phyloP scores from a whole-genome alignment of 1,140 invertebrate genomes.

The Saccostrea echinata region DNA sequence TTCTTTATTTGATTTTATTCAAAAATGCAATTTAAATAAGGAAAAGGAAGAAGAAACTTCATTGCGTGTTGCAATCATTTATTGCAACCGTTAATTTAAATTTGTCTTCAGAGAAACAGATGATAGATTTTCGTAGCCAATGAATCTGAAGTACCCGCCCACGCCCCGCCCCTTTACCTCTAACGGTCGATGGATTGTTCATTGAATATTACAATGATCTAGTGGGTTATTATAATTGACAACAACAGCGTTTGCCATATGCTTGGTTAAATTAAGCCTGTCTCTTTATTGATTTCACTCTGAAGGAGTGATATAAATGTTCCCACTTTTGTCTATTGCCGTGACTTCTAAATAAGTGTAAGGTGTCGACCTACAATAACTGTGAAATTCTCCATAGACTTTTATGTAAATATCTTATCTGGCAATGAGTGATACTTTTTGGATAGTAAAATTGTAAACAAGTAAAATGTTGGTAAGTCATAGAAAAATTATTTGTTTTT shows the following conservation, averaged over 20 bases:
- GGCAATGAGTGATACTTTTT: background rate
- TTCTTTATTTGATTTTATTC: conserved; percentile 7
- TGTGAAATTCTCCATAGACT: background rate
- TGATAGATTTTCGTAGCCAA: background rate
- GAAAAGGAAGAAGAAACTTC: background rate
- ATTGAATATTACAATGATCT: conserved; percentile 36
- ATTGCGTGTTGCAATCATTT: background rate
- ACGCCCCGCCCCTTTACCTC: background rate
- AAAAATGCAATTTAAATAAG: background rate
- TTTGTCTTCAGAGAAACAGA: background rate
- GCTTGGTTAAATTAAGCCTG: conserved; percentile 23
- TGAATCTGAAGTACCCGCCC: background rate
- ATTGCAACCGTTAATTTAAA: background rate
- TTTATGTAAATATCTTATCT: background rate
- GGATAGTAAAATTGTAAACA: background rate
- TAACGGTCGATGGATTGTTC: conserved; percentile 17
- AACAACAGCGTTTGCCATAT: conserved; percentile 18
- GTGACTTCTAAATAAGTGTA: conserved; percentile 5
- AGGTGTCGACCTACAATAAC: background rate
- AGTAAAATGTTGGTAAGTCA: conserved; percentile 10
- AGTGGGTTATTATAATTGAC: conserved; percentile 11
- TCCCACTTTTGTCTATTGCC: conserved; percentile 16
- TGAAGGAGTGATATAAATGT: background rate
- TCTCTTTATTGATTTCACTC: conserved; percentile 29
- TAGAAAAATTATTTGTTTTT: no score